These are phyloP conservation scores for Cryptoblepharus egeriae DNA, from an alignment of 2,797 vertebrate genomes.

Conservation along the genomic window DNA sequence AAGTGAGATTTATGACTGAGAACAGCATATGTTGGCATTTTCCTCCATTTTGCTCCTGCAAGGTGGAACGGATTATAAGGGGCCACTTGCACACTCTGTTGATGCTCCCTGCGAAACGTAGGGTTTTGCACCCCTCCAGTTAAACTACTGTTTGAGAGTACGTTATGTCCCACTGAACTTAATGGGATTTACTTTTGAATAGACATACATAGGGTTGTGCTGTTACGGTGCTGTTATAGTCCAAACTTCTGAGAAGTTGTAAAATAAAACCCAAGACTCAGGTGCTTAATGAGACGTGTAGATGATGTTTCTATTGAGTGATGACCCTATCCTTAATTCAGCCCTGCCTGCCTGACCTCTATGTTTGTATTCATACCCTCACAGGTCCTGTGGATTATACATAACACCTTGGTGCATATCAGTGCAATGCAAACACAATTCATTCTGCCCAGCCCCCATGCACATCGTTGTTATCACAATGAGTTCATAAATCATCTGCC, in stretches of 20 bases:
- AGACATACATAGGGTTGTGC: too few relatives aligned
- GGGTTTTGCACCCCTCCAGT: too few relatives aligned
- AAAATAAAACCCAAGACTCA: not conserved
- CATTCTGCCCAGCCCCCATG: not conserved
- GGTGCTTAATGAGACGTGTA: not conserved
- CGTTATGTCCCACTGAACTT: too few relatives aligned
- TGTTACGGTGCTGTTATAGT: not conserved
- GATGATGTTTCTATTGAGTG: not conserved
- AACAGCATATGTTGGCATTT: too few relatives aligned
- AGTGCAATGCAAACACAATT: not conserved
- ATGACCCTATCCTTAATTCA: not conserved
- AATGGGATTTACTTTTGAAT: too few relatives aligned
- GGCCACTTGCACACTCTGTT: too few relatives aligned
- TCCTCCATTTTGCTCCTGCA: too few relatives aligned
- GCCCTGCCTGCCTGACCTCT: not conserved
- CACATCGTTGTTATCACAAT: not conserved
- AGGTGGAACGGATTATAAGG: too few relatives aligned
- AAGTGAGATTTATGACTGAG: too few relatives aligned
- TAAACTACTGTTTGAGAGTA: too few relatives aligned
- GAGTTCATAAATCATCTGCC: constrained; percentile 23
- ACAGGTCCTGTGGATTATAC: not conserved
- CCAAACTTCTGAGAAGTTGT: not conserved
- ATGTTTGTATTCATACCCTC: not conserved
- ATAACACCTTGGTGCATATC: not conserved
- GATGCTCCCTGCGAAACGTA: too few relatives aligned